These are phyloP conservation scores for Paradoxurus hermaphroditus DNA, from an alignment of 2,113 vertebrate genomes.

Conservation along the genomic window DNA sequence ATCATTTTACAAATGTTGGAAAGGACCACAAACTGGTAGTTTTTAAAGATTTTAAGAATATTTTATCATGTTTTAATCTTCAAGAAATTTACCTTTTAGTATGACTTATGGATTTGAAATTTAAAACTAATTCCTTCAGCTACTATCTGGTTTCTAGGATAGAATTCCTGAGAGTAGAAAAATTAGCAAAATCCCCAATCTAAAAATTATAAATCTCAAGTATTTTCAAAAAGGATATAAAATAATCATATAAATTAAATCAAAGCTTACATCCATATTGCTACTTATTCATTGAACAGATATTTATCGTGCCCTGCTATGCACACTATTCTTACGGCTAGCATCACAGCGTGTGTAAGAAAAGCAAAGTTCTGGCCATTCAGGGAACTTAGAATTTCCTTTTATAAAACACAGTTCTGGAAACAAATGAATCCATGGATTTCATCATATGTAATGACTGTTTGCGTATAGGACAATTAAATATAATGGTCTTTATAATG, in stretches of 20 bases:
- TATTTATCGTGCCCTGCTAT: neutral
- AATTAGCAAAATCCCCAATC: neutral
- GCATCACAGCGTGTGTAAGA: neutral
- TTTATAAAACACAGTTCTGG: neutral
- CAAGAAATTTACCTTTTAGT: neutral
- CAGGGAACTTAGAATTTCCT: neutral
- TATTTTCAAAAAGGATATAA: neutral
- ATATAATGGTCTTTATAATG: neutral
- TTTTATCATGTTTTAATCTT: neutral
- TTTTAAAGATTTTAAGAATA: neutral
- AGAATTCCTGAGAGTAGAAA: neutral
- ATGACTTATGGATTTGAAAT: neutral
- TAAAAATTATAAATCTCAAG: neutral
- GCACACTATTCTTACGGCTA: neutral
- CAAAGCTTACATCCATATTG: neutral
- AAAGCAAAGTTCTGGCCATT: neutral
- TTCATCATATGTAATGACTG: neutral
- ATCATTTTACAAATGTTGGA: neutral
- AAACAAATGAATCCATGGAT: neutral
- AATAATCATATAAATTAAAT: neutral
- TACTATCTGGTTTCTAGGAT: neutral
- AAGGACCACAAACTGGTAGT: neutral
- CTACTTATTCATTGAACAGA: neutral
- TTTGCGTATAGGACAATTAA: neutral
- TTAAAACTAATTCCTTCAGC: neutral